Evolutionary conservation across 2,797 vertebrate genomes (phyloP).

Genomic region (Carduelis carduelis): DNA sequence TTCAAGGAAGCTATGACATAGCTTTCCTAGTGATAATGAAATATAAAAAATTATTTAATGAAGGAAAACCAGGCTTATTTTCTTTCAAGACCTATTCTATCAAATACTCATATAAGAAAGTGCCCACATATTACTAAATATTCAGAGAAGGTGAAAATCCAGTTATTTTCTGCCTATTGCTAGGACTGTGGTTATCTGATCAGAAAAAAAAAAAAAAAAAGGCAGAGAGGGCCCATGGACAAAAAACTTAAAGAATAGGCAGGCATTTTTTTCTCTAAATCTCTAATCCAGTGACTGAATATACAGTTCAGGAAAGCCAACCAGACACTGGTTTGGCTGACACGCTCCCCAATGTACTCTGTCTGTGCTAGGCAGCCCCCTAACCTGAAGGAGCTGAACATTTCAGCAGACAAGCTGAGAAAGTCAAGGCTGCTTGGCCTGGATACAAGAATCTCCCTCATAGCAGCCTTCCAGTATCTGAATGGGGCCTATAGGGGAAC

Average conservation of each 20-base stretch:
- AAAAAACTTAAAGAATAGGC: background rate
- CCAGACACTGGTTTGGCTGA: background rate
- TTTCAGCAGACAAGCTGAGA: background rate
- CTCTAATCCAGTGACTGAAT: background rate
- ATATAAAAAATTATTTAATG: background rate
- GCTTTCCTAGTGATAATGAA: background rate
- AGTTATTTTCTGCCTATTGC: background rate
- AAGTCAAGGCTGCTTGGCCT: background rate
- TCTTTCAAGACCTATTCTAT: background rate
- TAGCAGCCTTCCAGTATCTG: background rate
- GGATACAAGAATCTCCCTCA: background rate
- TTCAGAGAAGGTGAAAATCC: background rate
- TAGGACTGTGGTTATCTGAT: background rate
- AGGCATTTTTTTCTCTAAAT: background rate
- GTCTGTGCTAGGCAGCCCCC: background rate
- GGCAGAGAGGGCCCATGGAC: accelerated
- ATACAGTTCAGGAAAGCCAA: background rate
- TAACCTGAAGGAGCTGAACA: background rate
- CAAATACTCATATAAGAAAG: background rate
- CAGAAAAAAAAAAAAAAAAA: background rate
- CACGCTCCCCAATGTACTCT: accelerated
- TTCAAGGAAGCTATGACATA: background rate
- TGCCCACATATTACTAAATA: background rate
- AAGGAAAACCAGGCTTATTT: background rate
- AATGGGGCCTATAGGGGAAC: too few species aligned